These are phyloP conservation scores for Andricus grossulariae DNA, from an alignment of 1,140 invertebrate genomes.

Conservation along the genomic window DNA sequence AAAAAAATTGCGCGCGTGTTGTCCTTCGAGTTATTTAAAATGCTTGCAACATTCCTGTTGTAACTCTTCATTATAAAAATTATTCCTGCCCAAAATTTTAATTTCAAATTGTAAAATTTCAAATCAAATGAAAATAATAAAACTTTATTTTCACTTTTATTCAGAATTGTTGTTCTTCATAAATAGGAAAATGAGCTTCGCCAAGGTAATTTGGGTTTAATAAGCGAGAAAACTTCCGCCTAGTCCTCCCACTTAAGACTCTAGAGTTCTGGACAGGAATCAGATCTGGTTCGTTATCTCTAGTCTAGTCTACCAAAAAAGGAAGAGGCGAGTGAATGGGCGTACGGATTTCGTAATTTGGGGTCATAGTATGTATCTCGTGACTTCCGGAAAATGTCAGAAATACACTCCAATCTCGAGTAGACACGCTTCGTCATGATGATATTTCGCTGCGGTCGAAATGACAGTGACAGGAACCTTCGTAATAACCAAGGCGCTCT, in stretches of 20 bases:
- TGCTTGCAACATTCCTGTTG: no score
- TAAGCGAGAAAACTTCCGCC: background rate
- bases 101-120: no score
- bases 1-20: no score
- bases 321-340: conserved; percentile 15
- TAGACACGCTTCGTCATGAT: conserved; percentile 51
- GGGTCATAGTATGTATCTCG: conserved; percentile 13
- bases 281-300: conserved; percentile 27
- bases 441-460: conserved; percentile 48
- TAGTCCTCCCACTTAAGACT: background rate
- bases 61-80: no score
- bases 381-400: conserved; percentile 26
- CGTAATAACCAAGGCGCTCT: conserved; percentile 60
- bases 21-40: no score
- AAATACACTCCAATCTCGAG: conserved; percentile 27
- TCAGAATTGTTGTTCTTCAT: background rate
- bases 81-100: no score
- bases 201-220: background rate
- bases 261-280: background rate
- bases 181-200: background rate
- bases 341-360: conserved; percentile 13
- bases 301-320: conserved; percentile 12
- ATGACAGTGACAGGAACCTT: conserved; percentile 61
- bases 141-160: no score
- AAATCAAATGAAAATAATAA: no score